Percentiles rank a stretch among this genome's conserved stretches.
These are phyloP conservation scores for Pteropus rufus DNA, from an alignment of 2,797 vertebrate species.

Conservation along the genomic window DNA sequence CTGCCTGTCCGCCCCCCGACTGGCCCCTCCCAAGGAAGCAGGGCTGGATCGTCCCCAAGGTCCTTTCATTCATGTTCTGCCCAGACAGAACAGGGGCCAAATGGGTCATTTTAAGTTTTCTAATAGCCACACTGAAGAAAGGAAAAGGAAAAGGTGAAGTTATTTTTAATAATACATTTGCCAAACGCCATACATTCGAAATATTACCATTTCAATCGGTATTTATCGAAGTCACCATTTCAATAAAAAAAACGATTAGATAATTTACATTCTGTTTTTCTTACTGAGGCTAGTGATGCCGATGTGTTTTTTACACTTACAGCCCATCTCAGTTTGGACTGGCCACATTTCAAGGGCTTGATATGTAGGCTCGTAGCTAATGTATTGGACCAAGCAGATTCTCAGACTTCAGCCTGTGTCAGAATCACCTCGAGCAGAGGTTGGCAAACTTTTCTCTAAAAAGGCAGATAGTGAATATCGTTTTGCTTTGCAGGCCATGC, in stretches of 20 bases:
- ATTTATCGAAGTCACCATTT: background rate
- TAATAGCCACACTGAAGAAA: background rate
- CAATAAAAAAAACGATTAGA: background rate
- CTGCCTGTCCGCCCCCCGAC: background rate
- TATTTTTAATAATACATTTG: background rate
- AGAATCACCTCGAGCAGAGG: background rate
- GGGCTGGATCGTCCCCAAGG: accelerated
- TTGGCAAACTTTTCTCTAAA: background rate
- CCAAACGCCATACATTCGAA: background rate
- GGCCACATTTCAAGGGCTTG: accelerated
- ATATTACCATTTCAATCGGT: background rate
- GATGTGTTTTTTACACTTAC: accelerated
- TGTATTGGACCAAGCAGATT: accelerated
- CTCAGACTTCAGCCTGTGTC: background rate
- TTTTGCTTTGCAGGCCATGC: background rate
- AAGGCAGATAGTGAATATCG: background rate
- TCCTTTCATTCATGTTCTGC: too few species aligned
- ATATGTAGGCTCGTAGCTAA: accelerated
- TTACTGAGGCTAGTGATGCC: background rate
- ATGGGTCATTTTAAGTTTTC: background rate
- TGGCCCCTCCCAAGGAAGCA: background rate
- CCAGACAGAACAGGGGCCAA: background rate
- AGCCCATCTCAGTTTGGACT: background rate
- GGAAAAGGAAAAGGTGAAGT: background rate
- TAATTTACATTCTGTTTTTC: background rate